Base-by-base conservation (phyloP, 2,113 vertebrate species). In the Corapipo altera region DNA sequence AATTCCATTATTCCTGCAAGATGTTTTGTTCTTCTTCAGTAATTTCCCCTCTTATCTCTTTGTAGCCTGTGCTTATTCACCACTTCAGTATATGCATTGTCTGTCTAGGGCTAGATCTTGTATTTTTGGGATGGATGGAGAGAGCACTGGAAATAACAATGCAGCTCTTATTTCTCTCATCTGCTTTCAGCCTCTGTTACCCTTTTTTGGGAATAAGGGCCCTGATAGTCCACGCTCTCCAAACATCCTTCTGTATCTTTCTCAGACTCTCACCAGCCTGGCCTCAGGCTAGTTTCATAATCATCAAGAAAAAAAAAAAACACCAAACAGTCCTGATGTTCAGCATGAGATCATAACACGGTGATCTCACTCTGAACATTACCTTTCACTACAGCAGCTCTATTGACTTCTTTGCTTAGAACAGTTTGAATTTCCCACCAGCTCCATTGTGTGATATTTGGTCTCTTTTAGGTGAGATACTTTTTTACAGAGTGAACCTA, bases 231-330 rank as follows among this genome's bases (percentile, higher is more conserved):
- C 75, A 90, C 26, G 32, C 54, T 93, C 75, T 91, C 84, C 73
- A 79, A 94, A 95, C 61, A 97, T 55, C 26, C 51, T 82, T 85
- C 92, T 95, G 3, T 80, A 72, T 80, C 91, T 95, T 93, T 95
- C 85, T 94, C 85, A 96, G 91, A 81, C 78, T 89, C 78, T 96
- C 66, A 94, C 81, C 86, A 94, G 91, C 62, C 81, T 95, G 66
- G 84, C 95, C 97, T 96, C 73, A 87, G 97, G 97, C 96, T 96
- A 93, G 78, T 96, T 96, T 95, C 95, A 97, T 88, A 95, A 95
- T 95, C 94, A 82, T 76, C 74, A 88, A 78, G 74, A 73, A 91
- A 92, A 84, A 89, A 84, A 86, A 3, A 73, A 91, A 89, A 78
- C 84, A 81, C 9, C 39, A 41, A 41, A 79, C 78, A 77, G 79